phyloP scores from a whole-genome alignment of 2,888 invertebrate species.

The Caenorhabditis panamensis region DNA sequence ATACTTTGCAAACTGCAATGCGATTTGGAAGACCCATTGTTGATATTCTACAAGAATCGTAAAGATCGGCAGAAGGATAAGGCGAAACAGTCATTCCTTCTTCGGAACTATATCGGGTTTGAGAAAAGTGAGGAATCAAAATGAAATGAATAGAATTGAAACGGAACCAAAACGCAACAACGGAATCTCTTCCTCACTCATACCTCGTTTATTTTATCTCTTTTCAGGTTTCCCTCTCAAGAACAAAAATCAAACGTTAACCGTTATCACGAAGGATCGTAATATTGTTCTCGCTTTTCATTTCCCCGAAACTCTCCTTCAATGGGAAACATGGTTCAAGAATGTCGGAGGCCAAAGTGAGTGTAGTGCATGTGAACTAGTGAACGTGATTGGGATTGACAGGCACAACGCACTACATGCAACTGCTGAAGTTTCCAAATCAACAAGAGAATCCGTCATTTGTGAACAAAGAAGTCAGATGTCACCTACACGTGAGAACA shows the following conservation, averaged over 20 bases:
- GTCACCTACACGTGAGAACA: conserved; percentile 64
- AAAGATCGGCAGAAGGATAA: conserved; percentile 65
- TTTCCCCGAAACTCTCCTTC: conserved; percentile 62
- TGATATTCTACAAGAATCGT: conserved; percentile 64
- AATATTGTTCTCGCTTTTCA: conserved; percentile 65
- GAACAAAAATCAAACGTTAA: conserved; percentile 60
- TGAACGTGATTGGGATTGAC: neutral
- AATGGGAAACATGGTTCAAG: conserved; percentile 70
- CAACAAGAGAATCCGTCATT: conserved; percentile 45
- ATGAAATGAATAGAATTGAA: neutral
- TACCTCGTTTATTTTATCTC: neutral
- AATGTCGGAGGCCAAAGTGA: conserved; percentile 66
- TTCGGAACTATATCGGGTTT: conserved; percentile 64
- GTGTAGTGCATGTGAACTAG: conserved; percentile 15
- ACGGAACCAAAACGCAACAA: neutral
- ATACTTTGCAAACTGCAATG: conserved; percentile 61
- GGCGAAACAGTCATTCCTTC: conserved; percentile 56
- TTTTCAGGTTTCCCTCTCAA: conserved; percentile 61
- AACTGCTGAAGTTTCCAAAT: conserved; percentile 55
- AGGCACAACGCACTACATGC: conserved; percentile 67
- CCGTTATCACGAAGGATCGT: conserved; percentile 61
- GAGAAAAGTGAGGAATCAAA: conserved; percentile 63
- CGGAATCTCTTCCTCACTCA: neutral
- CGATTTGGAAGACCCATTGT: conserved; percentile 62
- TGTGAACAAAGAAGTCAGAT: conserved; percentile 66